A percentile compares a stretch with the other conserved stretches of the same genome.
phyloP scores from a whole-genome alignment of 2,797 vertebrate species.

The Sebastes hubbsi region DNA sequence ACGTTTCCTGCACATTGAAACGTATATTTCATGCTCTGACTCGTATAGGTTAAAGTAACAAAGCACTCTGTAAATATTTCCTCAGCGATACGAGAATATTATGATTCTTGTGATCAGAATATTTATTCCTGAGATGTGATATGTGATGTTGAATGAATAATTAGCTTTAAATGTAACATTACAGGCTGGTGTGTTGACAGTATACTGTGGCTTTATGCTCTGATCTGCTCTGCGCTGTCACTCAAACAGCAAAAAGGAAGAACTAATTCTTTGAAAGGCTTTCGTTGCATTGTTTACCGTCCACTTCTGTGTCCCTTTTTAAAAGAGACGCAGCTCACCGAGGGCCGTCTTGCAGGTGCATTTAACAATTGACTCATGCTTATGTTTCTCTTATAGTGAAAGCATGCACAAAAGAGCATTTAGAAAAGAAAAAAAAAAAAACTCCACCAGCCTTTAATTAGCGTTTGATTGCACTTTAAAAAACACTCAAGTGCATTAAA shows the following conservation, averaged over 20 bases:
- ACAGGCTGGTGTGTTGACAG: background rate
- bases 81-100: background rate
- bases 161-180: background rate
- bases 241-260: constrained; percentile 13
- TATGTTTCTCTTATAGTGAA: constrained; percentile 27
- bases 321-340: background rate
- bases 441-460: constrained; percentile 67
- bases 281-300: constrained; percentile 38
- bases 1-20: background rate
- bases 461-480: constrained; percentile 76
- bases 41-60: background rate
- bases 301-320: constrained; percentile 17
- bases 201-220: background rate
- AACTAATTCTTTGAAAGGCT: constrained; percentile 48
- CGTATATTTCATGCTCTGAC: background rate
- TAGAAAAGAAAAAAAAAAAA: background rate
- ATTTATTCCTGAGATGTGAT: background rate
- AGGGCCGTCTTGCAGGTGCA: constrained; percentile 65
- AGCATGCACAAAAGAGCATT: constrained; percentile 61
- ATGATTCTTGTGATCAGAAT: background rate
- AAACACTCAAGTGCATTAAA: constrained; percentile 80
- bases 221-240: background rate
- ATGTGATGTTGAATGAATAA: background rate
- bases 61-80: background rate
- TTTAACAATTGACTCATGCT: constrained; percentile 57